Conservation (phyloP, 2,888 invertebrate species). For the Heliconius sara region DNA sequence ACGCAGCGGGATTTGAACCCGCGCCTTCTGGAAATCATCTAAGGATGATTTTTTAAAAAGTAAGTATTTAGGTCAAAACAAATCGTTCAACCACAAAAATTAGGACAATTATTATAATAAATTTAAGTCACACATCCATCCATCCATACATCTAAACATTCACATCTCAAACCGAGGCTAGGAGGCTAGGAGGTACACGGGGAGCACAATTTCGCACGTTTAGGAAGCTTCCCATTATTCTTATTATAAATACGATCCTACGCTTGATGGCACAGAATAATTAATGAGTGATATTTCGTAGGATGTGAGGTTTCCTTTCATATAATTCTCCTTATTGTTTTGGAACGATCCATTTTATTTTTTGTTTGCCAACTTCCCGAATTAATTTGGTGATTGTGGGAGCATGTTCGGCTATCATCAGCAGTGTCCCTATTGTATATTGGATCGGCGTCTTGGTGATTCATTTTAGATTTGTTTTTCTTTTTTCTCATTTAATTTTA, state of each 20-base stretch:
- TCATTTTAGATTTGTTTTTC: conserved; percentile 9
- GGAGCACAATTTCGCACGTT: conserved; percentile 35
- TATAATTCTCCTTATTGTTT: conserved; percentile 67
- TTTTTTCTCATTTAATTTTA: neutral
- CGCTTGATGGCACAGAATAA: conserved; percentile 71
- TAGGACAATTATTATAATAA: neutral
- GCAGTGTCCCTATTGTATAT: conserved; percentile 57
- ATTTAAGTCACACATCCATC: neutral
- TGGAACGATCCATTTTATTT: conserved; percentile 59
- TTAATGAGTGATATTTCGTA: conserved; percentile 66
- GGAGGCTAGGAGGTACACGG: neutral
- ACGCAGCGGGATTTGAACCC: no score
- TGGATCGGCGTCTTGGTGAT: conserved; percentile 31
- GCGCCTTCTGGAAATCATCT: no score
- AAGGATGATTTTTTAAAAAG: no score
- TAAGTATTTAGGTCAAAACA: no score
- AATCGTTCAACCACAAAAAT: neutral
- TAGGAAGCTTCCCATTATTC: conserved; percentile 45
- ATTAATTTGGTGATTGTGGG: conserved; percentile 68
- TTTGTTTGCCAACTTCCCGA: conserved; percentile 69
- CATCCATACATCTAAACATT: neutral
- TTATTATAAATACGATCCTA: conserved; percentile 55
- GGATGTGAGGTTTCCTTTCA: conserved; percentile 68
- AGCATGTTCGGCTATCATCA: conserved; percentile 66
- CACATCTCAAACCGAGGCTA: neutral